Conservation (phyloP, 2,797 vertebrate species). For the Periophthalmus magnuspinnatus region DNA sequence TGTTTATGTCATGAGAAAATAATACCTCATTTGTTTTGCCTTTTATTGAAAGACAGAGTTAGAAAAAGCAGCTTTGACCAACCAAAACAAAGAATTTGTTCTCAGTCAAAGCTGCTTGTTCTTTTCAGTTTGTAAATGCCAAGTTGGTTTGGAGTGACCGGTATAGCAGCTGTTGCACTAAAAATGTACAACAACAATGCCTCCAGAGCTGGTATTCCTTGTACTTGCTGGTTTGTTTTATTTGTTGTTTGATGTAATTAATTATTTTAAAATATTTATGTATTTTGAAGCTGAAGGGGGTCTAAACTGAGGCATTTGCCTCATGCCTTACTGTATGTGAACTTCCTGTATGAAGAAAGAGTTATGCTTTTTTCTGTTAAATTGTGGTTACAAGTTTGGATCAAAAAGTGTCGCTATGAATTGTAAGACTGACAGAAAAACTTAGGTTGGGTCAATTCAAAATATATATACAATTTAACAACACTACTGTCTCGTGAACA, state of each 20-base stretch:
- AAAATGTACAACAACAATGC: slow-evolving; percentile 35
- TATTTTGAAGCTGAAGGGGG: slow-evolving; percentile 68
- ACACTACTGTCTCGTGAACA: slow-evolving; percentile 10
- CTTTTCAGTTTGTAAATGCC: slow-evolving; percentile 18
- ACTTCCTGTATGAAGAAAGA: slow-evolving; percentile 33
- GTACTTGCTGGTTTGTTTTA: slow-evolving; percentile 58
- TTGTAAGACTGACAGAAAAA: slow-evolving; percentile 2
- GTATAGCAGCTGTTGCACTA: slow-evolving; percentile 57
- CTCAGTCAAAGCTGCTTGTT: slow-evolving; percentile 33
- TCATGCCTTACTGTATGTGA: slow-evolving; percentile 70
- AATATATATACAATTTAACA: slow-evolving; percentile 26
- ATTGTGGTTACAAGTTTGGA: slow-evolving; percentile 22
- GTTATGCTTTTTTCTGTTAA: slow-evolving; percentile 22
- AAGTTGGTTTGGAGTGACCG: slow-evolving; percentile 11
- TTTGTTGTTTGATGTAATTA: slow-evolving; percentile 69
- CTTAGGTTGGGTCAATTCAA: slow-evolving; percentile 39
- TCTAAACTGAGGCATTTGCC: slow-evolving; percentile 56
- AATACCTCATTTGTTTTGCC: slow-evolving; percentile 58
- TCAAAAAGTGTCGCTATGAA: slow-evolving; percentile 18
- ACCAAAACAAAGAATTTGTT: slow-evolving; percentile 4
- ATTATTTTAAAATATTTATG: slow-evolving; percentile 75
- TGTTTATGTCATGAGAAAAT: slow-evolving; percentile 10
- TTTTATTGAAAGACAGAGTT: slow-evolving; percentile 8
- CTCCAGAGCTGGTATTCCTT: slow-evolving; percentile 41
- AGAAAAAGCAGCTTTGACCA: slow-evolving; percentile 34